Conservation (phyloP, 2,797 vertebrate genomes). For the Sebastes kiyomatsui region DNA sequence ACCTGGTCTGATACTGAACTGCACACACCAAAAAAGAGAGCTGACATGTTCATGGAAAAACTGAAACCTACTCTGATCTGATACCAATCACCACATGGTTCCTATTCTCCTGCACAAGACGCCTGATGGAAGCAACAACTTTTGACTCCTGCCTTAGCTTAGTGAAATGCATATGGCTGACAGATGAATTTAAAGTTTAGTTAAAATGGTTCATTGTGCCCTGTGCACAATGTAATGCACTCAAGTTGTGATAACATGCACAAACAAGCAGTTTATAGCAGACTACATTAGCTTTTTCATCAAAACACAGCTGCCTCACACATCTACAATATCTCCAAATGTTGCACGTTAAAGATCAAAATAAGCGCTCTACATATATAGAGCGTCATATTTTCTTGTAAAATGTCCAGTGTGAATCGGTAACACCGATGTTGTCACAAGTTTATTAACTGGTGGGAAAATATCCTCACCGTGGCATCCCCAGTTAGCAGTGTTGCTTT, state of each 20-base stretch:
- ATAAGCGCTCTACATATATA: no score
- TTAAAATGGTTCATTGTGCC: neutral
- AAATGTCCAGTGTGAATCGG: no score
- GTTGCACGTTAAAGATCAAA: neutral
- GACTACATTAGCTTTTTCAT: neutral
- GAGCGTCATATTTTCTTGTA: no score
- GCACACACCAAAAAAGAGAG: constrained; percentile 1
- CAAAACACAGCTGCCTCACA: no score
- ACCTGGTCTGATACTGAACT: constrained; percentile 19
- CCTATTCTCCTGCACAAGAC: neutral
- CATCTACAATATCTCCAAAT: neutral
- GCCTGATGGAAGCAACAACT: neutral
- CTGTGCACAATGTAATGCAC: no score
- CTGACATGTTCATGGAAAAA: neutral
- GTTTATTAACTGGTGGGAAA: no score
- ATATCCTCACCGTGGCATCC: no score
- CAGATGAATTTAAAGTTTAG: neutral
- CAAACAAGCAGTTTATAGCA: neutral
- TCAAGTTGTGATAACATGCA: neutral
- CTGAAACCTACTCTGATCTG: neutral
- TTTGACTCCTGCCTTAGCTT: neutral
- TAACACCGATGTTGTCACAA: no score
- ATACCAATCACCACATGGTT: neutral
- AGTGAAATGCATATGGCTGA: neutral
- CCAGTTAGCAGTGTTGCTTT: neutral